Base-by-base conservation (phyloP, 2,888 invertebrate genomes). In the Blastobasis lacticolella region DNA sequence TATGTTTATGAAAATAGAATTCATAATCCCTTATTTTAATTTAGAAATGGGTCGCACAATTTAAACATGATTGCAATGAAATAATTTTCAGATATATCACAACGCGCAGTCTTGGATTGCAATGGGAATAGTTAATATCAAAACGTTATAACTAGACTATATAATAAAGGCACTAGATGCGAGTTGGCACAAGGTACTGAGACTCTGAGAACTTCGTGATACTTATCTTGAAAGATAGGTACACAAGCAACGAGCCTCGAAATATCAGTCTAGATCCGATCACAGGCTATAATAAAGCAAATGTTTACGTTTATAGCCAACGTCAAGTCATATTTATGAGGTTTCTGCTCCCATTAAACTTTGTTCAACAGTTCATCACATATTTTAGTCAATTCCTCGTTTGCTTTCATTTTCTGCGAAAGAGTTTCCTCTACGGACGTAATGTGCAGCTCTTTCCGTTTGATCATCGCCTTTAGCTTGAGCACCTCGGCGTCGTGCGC, bases 281-380 rank as follows among this genome's bases (percentile, higher is more conserved):
- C 71, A 73, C 71, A 75, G 67, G 60, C 62, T 63, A 59, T 58
- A 59, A 63, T 61, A 23, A 62, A 64, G 63, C 58, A 61, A 68
- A 70, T 71, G 61, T 67, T 72, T 66, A 60, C 51, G 56, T 59
- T 50, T 23, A 23, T 23, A 23, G 51, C 50, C 59, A 63, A 60
- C 46, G 37, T 38, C 10, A 10, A 10, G 46, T 10, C 42, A 10
- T 40, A 9, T 42, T 42, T 42, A 42, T 23, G 23, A 3, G 23
- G 23, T 23, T 23, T 23, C 45, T 23, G 23, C 5, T 43, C 43
- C 42, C 50, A 38, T 56, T 60, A 59, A 64, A 89, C 88, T 79
- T 86, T 89, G 64, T 90, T 90, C 69, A 98, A 96, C 54, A 98
- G 92, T 85, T 97, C 97, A 89, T 97, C 97, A 88, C 97, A 95